Evolutionary conservation across 2,797 vertebrate genomes (phyloP).

Genomic region (Syncerus caffer): DNA sequence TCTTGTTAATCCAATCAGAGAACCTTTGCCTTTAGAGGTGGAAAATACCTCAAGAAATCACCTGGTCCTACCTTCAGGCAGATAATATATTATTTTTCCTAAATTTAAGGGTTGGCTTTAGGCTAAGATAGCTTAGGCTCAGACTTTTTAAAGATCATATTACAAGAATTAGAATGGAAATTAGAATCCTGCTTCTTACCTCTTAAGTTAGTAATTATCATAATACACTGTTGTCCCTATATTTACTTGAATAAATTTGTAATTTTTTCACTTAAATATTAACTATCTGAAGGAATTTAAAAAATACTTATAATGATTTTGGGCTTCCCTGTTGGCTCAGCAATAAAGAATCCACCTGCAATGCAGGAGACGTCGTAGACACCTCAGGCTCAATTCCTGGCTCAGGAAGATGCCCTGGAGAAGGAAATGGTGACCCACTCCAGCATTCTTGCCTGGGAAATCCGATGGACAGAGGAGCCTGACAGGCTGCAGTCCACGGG

Average conservation of each 20-base stretch:
- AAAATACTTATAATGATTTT: background rate
- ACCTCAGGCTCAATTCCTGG: background rate
- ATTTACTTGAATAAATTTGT: background rate
- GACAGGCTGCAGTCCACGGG: background rate
- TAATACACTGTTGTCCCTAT: background rate
- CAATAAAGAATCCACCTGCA: background rate
- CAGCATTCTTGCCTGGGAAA: background rate
- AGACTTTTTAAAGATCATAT: background rate
- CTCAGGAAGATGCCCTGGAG: background rate
- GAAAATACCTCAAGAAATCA: background rate
- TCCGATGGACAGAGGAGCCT: background rate
- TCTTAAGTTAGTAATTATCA: background rate
- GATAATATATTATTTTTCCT: background rate
- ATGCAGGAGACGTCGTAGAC: background rate
- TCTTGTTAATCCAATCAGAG: background rate
- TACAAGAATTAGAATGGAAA: background rate
- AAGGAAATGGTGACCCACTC: background rate
- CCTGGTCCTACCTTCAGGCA: background rate
- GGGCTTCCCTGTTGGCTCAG: background rate
- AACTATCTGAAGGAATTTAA: background rate
- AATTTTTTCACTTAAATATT: constrained; percentile 40
- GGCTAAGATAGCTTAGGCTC: background rate
- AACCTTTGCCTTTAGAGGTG: background rate
- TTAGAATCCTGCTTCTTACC: background rate
- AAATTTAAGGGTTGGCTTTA: background rate